Evolutionary conservation across 2,797 vertebrate species (phyloP).

Genomic region (Echeneis naucrates): DNA sequence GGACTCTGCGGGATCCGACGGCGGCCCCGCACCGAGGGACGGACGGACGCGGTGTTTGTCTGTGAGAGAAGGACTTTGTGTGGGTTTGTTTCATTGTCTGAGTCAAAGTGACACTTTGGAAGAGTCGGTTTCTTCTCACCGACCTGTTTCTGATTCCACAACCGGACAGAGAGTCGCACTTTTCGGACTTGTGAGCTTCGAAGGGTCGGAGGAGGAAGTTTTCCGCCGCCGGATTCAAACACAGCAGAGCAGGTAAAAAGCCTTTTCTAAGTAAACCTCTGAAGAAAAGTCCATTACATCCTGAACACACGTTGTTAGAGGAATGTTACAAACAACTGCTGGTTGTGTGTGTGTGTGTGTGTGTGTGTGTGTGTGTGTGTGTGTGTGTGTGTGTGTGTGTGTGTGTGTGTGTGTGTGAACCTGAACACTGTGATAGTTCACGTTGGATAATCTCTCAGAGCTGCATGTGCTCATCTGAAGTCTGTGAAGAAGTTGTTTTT

Average conservation of each 20-base stretch:
- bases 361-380: not conserved
- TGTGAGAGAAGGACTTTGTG: not conserved
- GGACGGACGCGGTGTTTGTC: not conserved
- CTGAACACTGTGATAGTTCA: slow-evolving; percentile 12
- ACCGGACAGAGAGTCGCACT: slow-evolving; percentile 39
- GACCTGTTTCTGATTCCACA: slow-evolving; percentile 10
- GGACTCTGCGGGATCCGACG: slow-evolving; percentile 23
- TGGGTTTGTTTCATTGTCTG: not conserved
- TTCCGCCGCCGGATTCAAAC: slow-evolving; percentile 23
- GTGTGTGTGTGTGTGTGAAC: not conserved
- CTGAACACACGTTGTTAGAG: no score
- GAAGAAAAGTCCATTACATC: no score
- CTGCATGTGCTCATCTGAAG: slow-evolving; percentile 5
- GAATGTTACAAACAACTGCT: not conserved
- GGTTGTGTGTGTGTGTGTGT: no score
- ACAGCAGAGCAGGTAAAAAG: slow-evolving; percentile 53
- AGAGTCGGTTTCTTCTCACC: slow-evolving; percentile 20
- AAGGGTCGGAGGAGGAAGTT: slow-evolving; percentile 45
- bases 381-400: not conserved
- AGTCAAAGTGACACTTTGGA: slow-evolving; percentile 26
- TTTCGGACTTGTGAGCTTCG: slow-evolving; percentile 40
- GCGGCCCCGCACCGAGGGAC: slow-evolving; percentile 26
- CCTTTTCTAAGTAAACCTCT: no score
- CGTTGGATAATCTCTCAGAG: not conserved
- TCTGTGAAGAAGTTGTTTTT: slow-evolving; percentile 12